Percentiles rank a stretch among this genome's conserved stretches.
Conservation (phyloP, 2,888 invertebrate genomes). For the Drosophila tripunctata region DNA sequence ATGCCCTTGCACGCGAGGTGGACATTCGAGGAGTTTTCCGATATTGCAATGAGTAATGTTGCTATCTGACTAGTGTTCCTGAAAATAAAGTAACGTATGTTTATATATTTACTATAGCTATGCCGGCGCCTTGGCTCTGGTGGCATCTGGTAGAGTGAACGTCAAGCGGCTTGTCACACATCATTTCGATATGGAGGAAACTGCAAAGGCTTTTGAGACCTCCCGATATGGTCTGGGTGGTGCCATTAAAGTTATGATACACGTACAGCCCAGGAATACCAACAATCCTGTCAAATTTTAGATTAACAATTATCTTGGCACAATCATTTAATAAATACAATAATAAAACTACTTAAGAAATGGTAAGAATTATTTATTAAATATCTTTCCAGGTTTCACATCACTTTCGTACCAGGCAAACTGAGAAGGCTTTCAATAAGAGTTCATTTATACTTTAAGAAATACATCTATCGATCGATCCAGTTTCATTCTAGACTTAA, state of each 20-base stretch:
- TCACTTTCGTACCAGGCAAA: neutral
- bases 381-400: no score
- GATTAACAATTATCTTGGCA: neutral
- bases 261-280: slow-evolving; percentile 86
- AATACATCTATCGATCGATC: neutral
- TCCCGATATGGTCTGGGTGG: slow-evolving; percentile 89
- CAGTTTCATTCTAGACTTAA: neutral
- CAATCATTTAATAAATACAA: neutral
- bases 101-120: slow-evolving; percentile 86
- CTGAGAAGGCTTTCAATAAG: neutral
- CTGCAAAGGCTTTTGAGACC: slow-evolving; percentile 92
- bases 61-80: slow-evolving; percentile 64
- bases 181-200: slow-evolving; percentile 91
- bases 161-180: slow-evolving; percentile 94
- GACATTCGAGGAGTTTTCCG: slow-evolving; percentile 97
- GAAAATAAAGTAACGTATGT: neutral
- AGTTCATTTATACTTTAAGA: neutral
- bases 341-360: no score
- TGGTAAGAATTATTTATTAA: no score
- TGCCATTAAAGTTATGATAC: slow-evolving; percentile 95
- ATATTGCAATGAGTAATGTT: slow-evolving; percentile 93
- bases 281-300: slow-evolving; percentile 84
- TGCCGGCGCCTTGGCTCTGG: slow-evolving; percentile 90
- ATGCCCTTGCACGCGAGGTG: slow-evolving; percentile 92
- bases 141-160: slow-evolving; percentile 90